A percentile compares a stretch with the other conserved stretches of the same genome.
Evolutionary conservation across 2,797 vertebrate genomes (phyloP).

Genomic region (Hypotaenidia philippensis): DNA sequence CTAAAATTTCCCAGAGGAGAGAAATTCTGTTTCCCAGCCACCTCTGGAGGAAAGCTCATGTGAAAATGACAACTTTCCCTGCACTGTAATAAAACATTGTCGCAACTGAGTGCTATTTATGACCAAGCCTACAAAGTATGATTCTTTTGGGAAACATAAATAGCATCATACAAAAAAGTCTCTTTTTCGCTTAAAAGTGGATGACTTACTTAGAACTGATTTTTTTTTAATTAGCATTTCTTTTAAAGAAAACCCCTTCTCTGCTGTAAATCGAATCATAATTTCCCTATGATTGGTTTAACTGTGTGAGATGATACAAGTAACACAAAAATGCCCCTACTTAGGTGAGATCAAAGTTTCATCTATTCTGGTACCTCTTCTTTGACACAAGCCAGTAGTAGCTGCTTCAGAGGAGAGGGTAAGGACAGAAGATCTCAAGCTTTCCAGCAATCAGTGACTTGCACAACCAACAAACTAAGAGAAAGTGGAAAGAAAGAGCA

Average conservation of each 20-base stretch:
- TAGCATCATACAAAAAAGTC: not conserved
- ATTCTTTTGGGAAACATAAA: not conserved
- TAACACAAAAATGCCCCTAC: not conserved
- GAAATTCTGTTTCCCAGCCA: conserved; percentile 34
- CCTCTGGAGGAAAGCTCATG: conserved; percentile 26
- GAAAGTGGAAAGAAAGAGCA: not conserved
- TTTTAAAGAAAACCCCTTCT: not conserved
- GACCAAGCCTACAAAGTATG: not conserved
- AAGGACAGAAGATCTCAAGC: not conserved
- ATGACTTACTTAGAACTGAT: not conserved
- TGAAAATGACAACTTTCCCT: conserved; percentile 20
- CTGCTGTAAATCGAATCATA: not conserved
- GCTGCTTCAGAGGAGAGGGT: not conserved
- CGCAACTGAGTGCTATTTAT: conserved; percentile 1
- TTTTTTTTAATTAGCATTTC: not conserved
- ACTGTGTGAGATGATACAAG: not conserved
- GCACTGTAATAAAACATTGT: not conserved
- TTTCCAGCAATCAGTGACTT: not conserved
- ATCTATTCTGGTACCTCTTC: not conserved
- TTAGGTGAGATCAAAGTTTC: not conserved
- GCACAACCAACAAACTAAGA: not conserved
- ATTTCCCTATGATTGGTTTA: not conserved
- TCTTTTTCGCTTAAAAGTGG: not conserved
- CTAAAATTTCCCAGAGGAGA: conserved; percentile 44
- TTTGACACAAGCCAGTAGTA: not conserved